These are phyloP conservation scores for Drosophila mulleri DNA, from an alignment of 2,888 invertebrate species.

Conservation along the genomic window DNA sequence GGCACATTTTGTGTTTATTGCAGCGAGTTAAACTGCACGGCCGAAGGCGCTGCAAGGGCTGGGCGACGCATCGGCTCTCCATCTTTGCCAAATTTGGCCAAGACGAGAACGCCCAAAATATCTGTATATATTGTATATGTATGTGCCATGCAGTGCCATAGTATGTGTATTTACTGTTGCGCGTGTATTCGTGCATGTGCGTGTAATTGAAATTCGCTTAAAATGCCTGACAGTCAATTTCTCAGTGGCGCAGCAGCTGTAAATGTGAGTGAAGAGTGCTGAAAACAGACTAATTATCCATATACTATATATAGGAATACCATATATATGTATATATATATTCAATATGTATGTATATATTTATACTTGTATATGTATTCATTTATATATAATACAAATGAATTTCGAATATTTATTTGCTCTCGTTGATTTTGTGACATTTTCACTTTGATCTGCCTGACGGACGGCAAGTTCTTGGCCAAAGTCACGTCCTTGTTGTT, in stretches of 20 bases:
- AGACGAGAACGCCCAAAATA: constrained; percentile 11
- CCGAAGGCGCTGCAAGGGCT: constrained; percentile 6
- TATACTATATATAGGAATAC: constrained; percentile 4
- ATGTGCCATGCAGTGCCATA: not conserved
- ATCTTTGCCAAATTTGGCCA: constrained; percentile 69
- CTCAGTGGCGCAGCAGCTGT: constrained; percentile 64
- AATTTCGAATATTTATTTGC: constrained; percentile 62
- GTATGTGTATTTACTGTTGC: constrained; percentile 16
- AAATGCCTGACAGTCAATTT: constrained; percentile 66
- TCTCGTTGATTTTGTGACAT: constrained; percentile 54
- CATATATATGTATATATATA: not conserved
- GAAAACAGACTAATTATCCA: constrained; percentile 47
- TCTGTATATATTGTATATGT: not conserved
- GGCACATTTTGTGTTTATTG: constrained; percentile 64
- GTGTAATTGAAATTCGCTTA: constrained; percentile 66
- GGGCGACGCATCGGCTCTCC: constrained; percentile 18
- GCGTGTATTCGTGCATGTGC: constrained; percentile 13
- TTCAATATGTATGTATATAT: not conserved
- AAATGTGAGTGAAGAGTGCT: constrained; percentile 12
- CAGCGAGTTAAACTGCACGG: constrained; percentile 58
- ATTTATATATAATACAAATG: constrained; percentile 24
- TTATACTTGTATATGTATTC: not conserved
- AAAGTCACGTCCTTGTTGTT: constrained; percentile 76
- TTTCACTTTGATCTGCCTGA: constrained; percentile 67
- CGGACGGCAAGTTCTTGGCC: constrained; percentile 76